Conservation (phyloP, 2,113 vertebrate species). For the Actenoides lindsayi region DNA sequence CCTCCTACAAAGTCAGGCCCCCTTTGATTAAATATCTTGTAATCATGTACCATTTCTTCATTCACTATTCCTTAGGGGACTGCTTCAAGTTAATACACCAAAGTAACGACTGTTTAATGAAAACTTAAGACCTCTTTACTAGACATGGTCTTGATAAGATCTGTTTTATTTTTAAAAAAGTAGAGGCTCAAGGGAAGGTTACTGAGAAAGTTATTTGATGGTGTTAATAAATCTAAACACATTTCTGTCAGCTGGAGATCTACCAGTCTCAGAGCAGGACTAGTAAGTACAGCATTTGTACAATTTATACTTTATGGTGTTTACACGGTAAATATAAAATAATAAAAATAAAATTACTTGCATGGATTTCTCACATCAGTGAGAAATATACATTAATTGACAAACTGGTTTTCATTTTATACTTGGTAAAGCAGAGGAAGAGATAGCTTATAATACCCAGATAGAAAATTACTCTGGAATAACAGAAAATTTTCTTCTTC, state of each 20-base stretch:
- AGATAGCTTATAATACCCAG: not conserved
- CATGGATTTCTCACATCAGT: not conserved
- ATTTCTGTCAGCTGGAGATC: not conserved
- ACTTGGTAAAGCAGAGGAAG: not conserved
- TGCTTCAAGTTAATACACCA: conserved; percentile 4
- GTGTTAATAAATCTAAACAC: not conserved
- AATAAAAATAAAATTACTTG: not conserved
- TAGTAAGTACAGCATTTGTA: not conserved
- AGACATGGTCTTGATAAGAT: not conserved
- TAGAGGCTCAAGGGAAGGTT: not conserved
- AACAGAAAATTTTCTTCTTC: not conserved
- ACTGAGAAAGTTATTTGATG: not conserved
- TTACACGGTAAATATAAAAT: not conserved
- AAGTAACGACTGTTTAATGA: not conserved
- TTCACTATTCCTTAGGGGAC: not conserved
- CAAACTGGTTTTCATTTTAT: not conserved
- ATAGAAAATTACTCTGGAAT: not conserved
- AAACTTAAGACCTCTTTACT: not conserved
- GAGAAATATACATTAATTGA: not conserved
- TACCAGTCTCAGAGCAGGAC: not conserved
- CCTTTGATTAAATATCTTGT: not conserved
- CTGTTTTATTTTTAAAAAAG: not conserved
- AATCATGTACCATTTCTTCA: not conserved
- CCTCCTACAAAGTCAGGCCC: not conserved
- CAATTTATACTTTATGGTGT: not conserved